Evolutionary conservation across 2,113 vertebrate genomes (phyloP), one percentile per base, ranked within the genome.

Genomic region (Clinocottus analis): DNA sequence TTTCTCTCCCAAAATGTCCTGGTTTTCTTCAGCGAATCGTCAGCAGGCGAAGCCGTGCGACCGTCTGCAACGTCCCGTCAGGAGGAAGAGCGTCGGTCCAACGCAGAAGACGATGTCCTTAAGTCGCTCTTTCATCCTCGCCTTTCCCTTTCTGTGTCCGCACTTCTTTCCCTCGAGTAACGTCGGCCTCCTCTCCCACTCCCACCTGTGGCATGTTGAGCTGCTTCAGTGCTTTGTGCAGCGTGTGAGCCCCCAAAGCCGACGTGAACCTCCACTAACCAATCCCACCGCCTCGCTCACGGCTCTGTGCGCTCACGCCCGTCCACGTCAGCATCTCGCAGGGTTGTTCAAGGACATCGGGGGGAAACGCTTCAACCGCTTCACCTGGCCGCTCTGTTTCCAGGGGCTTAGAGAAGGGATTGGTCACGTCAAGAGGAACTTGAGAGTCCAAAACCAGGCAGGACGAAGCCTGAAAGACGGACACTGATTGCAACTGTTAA

Each of bases 151-250:
- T 67, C 60, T 77, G 23, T 29, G 25, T 70, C 56, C 37, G 75
- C 56, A 73, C 31, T 21, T 63, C 31, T 58, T 70, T 75, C n/a
- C 66, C 72, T 64, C 2, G 27, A 59, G 27, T 12, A n/a, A n/a
- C 13, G 14, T 67, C 80, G 66, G 77, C 43, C 37, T 72, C 33
- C 27, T 84, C 33, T 56, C 23, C 53, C 53, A 56, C 53, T 56
- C 59, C 81, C 10, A 56, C 29, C 55, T 71, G 35, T 75, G 45
- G 25, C 79, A 53, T 5, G 84, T 72, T 35, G 31, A 88, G 88
- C 86, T 88, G 79, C 84, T 92, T 92, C 73, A 41, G 41, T 72
- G 39, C 13, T 75, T 77, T 72, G 8, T 68, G 73, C 62, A 35
- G n/a, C 16, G 27, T 62, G n/a, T 70, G 83, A 45, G 70, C 71